Base-by-base conservation (phyloP, 1,140 invertebrate species). In the Diprion similis region DNA sequence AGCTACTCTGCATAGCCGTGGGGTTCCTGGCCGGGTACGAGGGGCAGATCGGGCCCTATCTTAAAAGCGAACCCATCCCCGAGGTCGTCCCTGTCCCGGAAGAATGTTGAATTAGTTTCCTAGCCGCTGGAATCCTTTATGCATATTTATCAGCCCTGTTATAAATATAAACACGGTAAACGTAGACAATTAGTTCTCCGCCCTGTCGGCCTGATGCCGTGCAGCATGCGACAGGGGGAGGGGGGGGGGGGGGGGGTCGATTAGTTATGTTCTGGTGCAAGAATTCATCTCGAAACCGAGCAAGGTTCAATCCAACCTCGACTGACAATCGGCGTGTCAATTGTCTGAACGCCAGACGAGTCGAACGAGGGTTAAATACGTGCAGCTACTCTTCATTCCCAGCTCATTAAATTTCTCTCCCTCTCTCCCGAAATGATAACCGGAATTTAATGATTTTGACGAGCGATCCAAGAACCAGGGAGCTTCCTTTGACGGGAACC, bases 1-100 rank as follows among this genome's bases (percentile, higher is more conserved):
- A 68, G 66, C 66, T 68, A 68, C 66, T 68, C 66, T 68, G 66
- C 66, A 68, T 68, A 68, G 66, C 66, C 66, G 18, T 13, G 66
- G 66, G 66, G 66, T 68, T 68, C 37, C 66, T 68, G 6, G 37
- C 10, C 66, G 66, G 66, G 18, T 68, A 19, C 66, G 11, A 19
- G 17, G 37, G 15, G 4, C 17, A 64, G 13, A 64, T 68, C 66
- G 17, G 18, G 7, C 11, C 66, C 66, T 18, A 19, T 18, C 66
- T 45, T 68, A 11, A 19, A 18, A 19, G 0, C 19, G 37, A 45
- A 68, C 66, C 4, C 18, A 68, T 15, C 66, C 15, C 37, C 19
- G 17, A 68, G 66, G 7, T 68, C 66, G 66, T 68, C 66, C 37
- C 66, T 68, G 66, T n/a, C 66, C 18, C 8, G 6, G 66, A 68